These are phyloP conservation scores for Rachycentron canadum DNA, from an alignment of 2,797 vertebrate genomes.

Conservation along the genomic window DNA sequence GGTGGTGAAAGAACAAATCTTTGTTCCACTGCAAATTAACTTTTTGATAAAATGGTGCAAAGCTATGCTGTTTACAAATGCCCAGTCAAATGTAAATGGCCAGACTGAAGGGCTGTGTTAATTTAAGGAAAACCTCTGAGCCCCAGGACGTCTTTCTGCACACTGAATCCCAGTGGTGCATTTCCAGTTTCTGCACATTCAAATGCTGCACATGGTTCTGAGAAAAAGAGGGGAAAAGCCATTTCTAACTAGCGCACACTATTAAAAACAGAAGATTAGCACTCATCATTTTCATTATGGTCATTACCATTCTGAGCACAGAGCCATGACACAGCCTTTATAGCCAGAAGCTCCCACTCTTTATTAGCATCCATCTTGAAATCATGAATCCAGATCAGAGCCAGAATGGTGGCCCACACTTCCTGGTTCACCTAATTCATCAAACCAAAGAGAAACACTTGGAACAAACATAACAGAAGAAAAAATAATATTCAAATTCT, in stretches of 20 bases:
- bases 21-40: no score
- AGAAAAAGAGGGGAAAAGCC: background rate
- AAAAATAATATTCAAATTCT: no score
- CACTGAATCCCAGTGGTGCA: conserved; percentile 56
- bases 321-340: conserved; percentile 85
- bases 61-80: no score
- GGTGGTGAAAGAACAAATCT: no score
- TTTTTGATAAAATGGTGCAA: no score
- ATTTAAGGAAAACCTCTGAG: conserved; percentile 43
- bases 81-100: no score
- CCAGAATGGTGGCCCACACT: conserved; percentile 84
- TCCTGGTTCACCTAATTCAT: background rate
- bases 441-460: no score
- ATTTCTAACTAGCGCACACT: background rate
- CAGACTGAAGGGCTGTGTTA: no score
- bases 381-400: conserved; percentile 87
- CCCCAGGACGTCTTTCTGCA: conserved; percentile 59
- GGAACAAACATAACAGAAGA: no score
- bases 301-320: conserved; percentile 77
- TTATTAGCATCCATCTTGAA: conserved; percentile 68
- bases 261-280: background rate
- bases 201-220: conserved; percentile 49
- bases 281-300: background rate
- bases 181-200: conserved; percentile 72
- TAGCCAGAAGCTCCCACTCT: conserved; percentile 88